Percentiles rank a stretch among this genome's conserved stretches.
Conservation (phyloP, 2,797 vertebrate genomes). For the Enteromius radiatus region DNA sequence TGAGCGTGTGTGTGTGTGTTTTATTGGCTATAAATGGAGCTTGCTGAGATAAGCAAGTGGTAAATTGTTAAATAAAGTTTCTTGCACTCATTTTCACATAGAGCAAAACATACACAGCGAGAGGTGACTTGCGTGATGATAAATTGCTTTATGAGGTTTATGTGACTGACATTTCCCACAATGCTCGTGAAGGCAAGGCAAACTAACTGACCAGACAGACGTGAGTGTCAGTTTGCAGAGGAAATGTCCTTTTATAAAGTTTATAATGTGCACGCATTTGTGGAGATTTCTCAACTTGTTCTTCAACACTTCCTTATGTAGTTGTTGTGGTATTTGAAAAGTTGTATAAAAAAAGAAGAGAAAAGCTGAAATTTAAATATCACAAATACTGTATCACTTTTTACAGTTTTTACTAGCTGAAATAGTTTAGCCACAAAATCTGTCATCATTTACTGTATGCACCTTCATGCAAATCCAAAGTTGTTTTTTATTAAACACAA, state of each 20-base stretch:
- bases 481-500: neutral
- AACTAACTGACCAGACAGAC: neutral
- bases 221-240: neutral
- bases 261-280: neutral
- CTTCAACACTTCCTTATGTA: neutral
- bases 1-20: neutral
- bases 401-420: neutral
- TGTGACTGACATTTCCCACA: slow-evolving; percentile 18
- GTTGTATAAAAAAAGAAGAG: no score
- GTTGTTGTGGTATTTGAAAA: neutral
- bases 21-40: slow-evolving; percentile 20
- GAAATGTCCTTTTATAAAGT: neutral
- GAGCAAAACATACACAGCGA: neutral
- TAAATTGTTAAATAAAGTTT: slow-evolving; percentile 17
- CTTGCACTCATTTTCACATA: neutral
- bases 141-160: slow-evolving; percentile 7
- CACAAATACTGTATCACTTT: neutral
- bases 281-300: neutral
- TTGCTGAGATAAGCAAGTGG: slow-evolving; percentile 28
- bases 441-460: neutral
- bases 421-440: neutral
- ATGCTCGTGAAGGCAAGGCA: neutral
- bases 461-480: neutral
- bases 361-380: neutral
- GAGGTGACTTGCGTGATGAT: neutral